phyloP scores from a whole-genome alignment of 1,140 invertebrate species.

The Drosophila ficusphila region DNA sequence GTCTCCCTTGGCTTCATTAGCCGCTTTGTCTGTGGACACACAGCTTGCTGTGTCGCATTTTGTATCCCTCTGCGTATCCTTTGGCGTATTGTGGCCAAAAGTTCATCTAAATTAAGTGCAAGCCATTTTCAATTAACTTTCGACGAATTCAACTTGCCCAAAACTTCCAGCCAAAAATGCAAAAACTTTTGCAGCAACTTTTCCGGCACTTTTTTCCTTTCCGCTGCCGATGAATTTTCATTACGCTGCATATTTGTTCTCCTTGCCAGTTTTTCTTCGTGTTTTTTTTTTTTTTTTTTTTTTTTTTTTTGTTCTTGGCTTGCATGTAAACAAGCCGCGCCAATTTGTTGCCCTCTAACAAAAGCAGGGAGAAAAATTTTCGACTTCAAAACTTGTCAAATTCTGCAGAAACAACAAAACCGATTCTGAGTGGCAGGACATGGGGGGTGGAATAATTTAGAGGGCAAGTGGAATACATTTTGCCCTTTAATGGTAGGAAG shows the following conservation, averaged over 20 bases:
- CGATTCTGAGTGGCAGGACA: constrained; percentile 41
- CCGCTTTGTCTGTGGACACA: constrained; percentile 47
- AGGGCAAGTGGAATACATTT: constrained; percentile 58
- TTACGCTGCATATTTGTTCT: constrained; percentile 76
- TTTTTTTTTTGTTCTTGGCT: constrained; percentile 1
- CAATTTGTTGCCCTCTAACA: constrained; percentile 63
- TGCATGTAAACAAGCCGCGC: constrained; percentile 75
- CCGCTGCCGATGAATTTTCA: constrained; percentile 71
- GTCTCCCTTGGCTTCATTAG: constrained; percentile 69
- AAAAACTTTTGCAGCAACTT: constrained; percentile 60
- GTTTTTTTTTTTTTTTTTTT: neutral
- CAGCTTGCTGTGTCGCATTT: constrained; percentile 39
- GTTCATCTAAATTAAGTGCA: constrained; percentile 73
- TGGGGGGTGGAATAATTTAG: constrained; percentile 55
- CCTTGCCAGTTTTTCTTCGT: constrained; percentile 4
- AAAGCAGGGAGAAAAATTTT: constrained; percentile 30
- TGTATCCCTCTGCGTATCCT: constrained; percentile 17
- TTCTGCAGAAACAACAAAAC: constrained; percentile 39
- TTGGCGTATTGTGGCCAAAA: constrained; percentile 60
- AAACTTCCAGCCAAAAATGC: constrained; percentile 69
- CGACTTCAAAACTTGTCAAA: constrained; percentile 53
- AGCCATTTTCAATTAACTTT: constrained; percentile 77
- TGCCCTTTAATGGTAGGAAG: constrained; percentile 65
- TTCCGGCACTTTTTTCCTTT: constrained; percentile 30
- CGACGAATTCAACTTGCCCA: constrained; percentile 49